Conservation (phyloP, 2,797 vertebrate genomes). For the Malacoctenus gilli region DNA sequence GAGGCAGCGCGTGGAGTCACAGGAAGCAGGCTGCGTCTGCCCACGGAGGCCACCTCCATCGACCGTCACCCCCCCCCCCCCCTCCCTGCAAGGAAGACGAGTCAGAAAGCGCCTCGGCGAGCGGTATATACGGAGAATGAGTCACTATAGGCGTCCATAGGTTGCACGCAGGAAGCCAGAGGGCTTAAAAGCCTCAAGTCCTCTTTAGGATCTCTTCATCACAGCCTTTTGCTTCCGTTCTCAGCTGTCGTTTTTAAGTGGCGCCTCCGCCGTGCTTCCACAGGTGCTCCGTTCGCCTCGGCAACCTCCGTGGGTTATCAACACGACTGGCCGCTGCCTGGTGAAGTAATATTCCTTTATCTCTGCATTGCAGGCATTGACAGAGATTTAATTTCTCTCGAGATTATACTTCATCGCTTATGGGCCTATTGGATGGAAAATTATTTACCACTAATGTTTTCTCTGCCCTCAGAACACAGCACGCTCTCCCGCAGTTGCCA, state of each 20-base stretch:
- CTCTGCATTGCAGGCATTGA: constrained; percentile 49
- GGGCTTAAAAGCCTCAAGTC: constrained; percentile 24
- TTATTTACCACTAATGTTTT: constrained; percentile 50
- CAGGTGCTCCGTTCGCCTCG: constrained; percentile 4
- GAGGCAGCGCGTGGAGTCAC: constrained; percentile 45
- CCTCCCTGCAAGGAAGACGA: constrained; percentile 14
- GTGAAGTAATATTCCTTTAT: constrained; percentile 46
- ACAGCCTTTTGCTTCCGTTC: constrained; percentile 6
- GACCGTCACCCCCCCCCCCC: too few species aligned
- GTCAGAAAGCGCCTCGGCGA: constrained; percentile 12
- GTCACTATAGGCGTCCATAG: constrained; percentile 13
- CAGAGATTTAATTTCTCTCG: constrained; percentile 59
- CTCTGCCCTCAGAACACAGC: constrained; percentile 37
- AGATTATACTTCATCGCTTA: constrained; percentile 32
- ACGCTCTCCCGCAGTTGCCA: constrained; percentile 23
- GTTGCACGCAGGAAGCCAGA: constrained; percentile 11
- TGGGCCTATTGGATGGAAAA: constrained; percentile 50
- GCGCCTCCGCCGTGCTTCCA: background rate
- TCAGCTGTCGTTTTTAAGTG: too few species aligned
- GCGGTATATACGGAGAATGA: constrained; percentile 10
- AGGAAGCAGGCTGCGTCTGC: constrained; percentile 28
- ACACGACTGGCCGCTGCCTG: constrained; percentile 20
- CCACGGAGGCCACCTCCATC: constrained; percentile 31
- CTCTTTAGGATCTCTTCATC: constrained; percentile 21
- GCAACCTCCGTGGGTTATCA: constrained; percentile 15